Percentiles rank a stretch among this genome's conserved stretches.
These are phyloP conservation scores for Anthrax anthrax DNA, from an alignment of 2,888 invertebrate genomes.

Conservation along the genomic window DNA sequence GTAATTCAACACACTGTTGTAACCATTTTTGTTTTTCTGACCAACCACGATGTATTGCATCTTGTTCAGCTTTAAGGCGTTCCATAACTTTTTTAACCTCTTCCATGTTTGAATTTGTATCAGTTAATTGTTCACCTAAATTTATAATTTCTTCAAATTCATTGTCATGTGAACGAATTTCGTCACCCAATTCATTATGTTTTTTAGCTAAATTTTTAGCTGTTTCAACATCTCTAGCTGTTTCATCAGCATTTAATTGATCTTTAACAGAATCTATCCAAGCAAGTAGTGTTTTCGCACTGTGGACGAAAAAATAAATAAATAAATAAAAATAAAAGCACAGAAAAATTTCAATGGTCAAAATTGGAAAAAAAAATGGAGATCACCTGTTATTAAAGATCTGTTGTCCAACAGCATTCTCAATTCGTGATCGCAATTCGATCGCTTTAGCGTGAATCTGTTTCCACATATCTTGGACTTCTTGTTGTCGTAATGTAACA, in stretches of 20 bases:
- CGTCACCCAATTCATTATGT: slow-evolving; percentile 81
- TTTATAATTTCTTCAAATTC: slow-evolving; percentile 74
- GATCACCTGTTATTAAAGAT: slow-evolving; percentile 38
- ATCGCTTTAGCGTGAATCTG: slow-evolving; percentile 73
- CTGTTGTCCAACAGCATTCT: slow-evolving; percentile 90
- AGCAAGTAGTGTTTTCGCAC: slow-evolving; percentile 62
- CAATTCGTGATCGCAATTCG: slow-evolving; percentile 68
- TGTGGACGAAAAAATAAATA: slow-evolving; percentile 30
- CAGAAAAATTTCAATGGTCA: too few relatives aligned
- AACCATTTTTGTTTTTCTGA: slow-evolving; percentile 71
- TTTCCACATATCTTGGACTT: slow-evolving; percentile 79
- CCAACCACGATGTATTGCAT: slow-evolving; percentile 67
- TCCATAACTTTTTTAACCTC: slow-evolving; percentile 67
- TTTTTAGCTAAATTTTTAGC: slow-evolving; percentile 81
- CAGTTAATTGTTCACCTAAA: slow-evolving; percentile 59
- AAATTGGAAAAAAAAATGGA: too few relatives aligned
- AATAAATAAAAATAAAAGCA: too few relatives aligned
- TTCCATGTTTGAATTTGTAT: slow-evolving; percentile 55
- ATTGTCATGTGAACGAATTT: slow-evolving; percentile 78
- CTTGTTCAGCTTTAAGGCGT: slow-evolving; percentile 57
- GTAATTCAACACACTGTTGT: slow-evolving; percentile 75
- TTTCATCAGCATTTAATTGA: slow-evolving; percentile 61
- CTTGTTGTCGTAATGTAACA: slow-evolving; percentile 69
- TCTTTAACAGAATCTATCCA: slow-evolving; percentile 74
- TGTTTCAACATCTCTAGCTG: slow-evolving; percentile 78